phyloP scores from a whole-genome alignment of 2,888 invertebrate species.

The Acronicta aceris region DNA sequence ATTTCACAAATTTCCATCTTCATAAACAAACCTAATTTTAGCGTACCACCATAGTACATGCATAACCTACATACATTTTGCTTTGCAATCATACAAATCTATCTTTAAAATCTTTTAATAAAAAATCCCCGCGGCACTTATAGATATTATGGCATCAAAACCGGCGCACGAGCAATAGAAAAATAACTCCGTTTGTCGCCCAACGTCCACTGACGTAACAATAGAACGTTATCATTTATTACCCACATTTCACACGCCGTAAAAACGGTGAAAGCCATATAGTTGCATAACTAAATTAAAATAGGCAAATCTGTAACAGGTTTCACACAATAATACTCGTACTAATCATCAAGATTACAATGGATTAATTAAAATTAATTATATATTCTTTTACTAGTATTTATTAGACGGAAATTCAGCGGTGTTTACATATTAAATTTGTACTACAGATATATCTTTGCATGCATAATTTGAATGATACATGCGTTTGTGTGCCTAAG shows the following conservation, averaged over 20 bases:
- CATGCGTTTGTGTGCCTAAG: conserved; percentile 12
- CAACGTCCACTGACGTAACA: conserved; percentile 51
- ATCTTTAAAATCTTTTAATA: not conserved
- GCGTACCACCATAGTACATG: too few species aligned
- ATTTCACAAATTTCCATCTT: conserved; percentile 20
- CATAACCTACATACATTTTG: too few species aligned
- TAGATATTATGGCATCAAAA: conserved; percentile 36
- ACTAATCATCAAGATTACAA: conserved; percentile 7
- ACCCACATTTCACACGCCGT: conserved; percentile 50
- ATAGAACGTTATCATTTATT: conserved; percentile 42
- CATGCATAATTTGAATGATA: not conserved
- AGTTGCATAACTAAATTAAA: conserved; percentile 52
- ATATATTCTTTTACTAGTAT: conserved; percentile 21
- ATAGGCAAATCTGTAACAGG: conserved; percentile 34
- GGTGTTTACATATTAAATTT: not conserved
- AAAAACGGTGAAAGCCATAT: conserved; percentile 54
- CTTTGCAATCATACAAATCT: not conserved
- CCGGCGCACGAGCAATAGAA: conserved; percentile 15
- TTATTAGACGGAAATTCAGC: conserved; percentile 5
- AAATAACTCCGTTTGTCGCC: conserved; percentile 41
- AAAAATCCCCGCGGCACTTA: conserved; percentile 11
- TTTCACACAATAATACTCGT: conserved; percentile 46
- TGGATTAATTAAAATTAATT: conserved; percentile 49
- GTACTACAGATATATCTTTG: not conserved
- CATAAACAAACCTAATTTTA: conserved; percentile 5